Evolutionary conservation across 1,140 invertebrate species (phyloP).

Genomic region (Popillia japonica): DNA sequence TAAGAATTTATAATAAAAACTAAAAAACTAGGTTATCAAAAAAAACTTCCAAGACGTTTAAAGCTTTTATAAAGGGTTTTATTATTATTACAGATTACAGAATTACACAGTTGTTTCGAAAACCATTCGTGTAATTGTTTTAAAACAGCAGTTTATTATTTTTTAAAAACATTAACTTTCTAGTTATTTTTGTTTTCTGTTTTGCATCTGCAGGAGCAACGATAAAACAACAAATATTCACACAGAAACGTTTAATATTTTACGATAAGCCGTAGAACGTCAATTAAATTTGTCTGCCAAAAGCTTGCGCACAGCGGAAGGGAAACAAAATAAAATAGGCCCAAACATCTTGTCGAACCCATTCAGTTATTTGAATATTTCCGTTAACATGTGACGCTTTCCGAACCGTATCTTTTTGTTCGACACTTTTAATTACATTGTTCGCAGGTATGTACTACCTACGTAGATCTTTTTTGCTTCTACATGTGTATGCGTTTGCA

Average conservation of each 20-base stretch:
- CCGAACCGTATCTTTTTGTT: not conserved
- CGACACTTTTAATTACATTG: not conserved
- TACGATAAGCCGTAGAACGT: not conserved
- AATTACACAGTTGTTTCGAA: no score
- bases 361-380: not conserved
- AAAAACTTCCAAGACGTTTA: no score
- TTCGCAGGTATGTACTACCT: not conserved
- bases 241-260: not conserved
- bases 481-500: not conserved
- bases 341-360: not conserved
- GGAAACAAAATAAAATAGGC: not conserved
- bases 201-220: not conserved
- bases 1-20: no score
- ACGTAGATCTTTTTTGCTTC: not conserved
- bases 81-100: no score
- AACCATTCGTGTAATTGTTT: no score
- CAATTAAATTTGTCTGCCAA: slow-evolving; percentile 5
- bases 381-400: not conserved
- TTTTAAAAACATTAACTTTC: no score
- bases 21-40: no score
- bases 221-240: not conserved
- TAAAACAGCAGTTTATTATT: no score
- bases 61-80: no score
- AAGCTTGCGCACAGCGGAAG: not conserved
- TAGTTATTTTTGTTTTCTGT: not conserved